These are phyloP conservation scores for Zhuqinia jingwanae DNA, from an alignment of 2,888 invertebrate genomes.

Conservation along the genomic window DNA sequence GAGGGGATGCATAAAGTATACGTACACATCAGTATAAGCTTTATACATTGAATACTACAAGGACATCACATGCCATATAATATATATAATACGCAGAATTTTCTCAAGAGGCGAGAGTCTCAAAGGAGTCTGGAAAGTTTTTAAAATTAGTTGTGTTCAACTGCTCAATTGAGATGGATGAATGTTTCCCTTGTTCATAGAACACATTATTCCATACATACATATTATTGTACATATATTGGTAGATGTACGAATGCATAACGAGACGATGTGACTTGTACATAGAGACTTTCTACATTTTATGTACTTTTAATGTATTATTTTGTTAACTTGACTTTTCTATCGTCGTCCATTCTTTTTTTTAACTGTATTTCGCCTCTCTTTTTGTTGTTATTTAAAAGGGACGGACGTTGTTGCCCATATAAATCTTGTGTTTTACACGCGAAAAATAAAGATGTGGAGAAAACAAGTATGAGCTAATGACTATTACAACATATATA, in stretches of 20 bases:
- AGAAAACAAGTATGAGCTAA: constrained; percentile 21
- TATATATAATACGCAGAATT: constrained; percentile 32
- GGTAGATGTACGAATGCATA: no score
- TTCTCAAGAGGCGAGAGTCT: constrained; percentile 63
- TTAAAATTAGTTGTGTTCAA: constrained; percentile 71
- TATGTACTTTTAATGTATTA: background rate
- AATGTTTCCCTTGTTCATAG: constrained; percentile 65
- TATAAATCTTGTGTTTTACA: background rate
- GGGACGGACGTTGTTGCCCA: background rate
- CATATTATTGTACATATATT: background rate
- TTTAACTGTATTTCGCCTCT: background rate
- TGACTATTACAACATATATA: background rate
- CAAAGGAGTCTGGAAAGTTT: constrained; percentile 69
- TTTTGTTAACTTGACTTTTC: constrained; percentile 1
- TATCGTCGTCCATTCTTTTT: no score
- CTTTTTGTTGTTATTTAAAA: background rate
- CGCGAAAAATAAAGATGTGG: background rate
- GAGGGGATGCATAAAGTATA: background rate
- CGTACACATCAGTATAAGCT: no score
- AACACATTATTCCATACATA: constrained; percentile 11
- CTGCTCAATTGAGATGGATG: constrained; percentile 72
- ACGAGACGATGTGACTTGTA: no score
- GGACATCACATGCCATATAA: constrained; percentile 39
- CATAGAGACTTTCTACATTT: constrained; percentile 1
- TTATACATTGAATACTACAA: background rate